A percentile compares a stretch with the other conserved stretches of the same genome.
These are phyloP conservation scores for Arrhamphus sclerolepis DNA, from an alignment of 2,797 vertebrate species.

Conservation along the genomic window DNA sequence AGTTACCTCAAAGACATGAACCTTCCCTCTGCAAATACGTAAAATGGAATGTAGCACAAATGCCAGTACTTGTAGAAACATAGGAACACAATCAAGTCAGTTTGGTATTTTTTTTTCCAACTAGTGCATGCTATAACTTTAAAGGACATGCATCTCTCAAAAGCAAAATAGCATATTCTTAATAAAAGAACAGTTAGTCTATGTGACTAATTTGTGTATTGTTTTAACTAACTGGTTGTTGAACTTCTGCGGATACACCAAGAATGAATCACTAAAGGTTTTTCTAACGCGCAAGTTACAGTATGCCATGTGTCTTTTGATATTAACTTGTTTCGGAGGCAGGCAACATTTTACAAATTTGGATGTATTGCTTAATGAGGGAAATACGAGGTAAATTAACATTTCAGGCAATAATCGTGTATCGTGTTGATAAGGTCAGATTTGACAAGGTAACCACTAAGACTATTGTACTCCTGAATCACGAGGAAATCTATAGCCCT, in stretches of 20 bases:
- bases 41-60: constrained; percentile 32
- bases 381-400: neutral
- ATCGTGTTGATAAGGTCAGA: neutral
- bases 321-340: constrained; percentile 18
- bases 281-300: constrained; percentile 36
- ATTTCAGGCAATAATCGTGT: neutral
- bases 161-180: constrained; percentile 73
- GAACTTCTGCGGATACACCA: no score
- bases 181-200: neutral
- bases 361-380: neutral
- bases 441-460: neutral
- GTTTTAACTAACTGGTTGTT: no score
- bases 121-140: constrained; percentile 89
- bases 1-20: constrained; percentile 5
- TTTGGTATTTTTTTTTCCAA: constrained; percentile 72
- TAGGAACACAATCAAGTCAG: constrained; percentile 60
- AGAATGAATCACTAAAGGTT: neutral
- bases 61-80: constrained; percentile 56
- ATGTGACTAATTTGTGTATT: constrained; percentile 52
- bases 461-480: neutral
- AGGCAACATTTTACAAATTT: constrained; percentile 12
- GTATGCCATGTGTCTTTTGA: constrained; percentile 47
- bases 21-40: constrained; percentile 24
- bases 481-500: neutral
- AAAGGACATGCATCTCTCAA: constrained; percentile 86